These are phyloP conservation scores for Ceryle rudis DNA, from an alignment of 2,797 vertebrate genomes.

Conservation along the genomic window DNA sequence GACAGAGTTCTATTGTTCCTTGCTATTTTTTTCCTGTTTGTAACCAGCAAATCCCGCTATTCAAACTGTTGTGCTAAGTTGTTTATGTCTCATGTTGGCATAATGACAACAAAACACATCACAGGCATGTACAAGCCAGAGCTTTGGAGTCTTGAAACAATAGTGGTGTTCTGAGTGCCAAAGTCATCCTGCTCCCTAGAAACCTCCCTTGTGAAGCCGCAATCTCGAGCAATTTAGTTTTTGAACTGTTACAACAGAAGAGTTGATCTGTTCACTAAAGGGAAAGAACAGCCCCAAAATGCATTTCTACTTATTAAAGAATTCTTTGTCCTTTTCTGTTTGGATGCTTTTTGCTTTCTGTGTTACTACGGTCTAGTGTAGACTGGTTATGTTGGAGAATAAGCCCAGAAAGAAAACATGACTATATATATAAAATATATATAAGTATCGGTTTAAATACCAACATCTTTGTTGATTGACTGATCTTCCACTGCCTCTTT, in stretches of 20 bases:
- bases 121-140: conserved; percentile 2
- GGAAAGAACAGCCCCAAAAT: neutral
- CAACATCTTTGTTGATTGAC: neutral
- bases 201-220: neutral
- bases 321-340: neutral
- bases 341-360: neutral
- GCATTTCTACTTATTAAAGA: neutral
- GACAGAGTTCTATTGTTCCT: conserved; percentile 8
- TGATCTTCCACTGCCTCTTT: neutral
- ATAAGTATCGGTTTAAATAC: neutral
- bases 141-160: conserved; percentile 26
- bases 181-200: conserved; percentile 8
- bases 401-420: neutral
- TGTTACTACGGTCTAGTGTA: rapidly evolving
- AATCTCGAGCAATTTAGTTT: neutral
- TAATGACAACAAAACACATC: conserved; percentile 19
- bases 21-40: neutral
- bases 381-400: neutral
- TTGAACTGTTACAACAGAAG: neutral
- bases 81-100: conserved; percentile 48
- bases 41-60: conserved; percentile 21
- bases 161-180: conserved; percentile 20
- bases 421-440: neutral
- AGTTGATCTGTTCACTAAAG: neutral
- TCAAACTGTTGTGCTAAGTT: neutral